phyloP scores from a whole-genome alignment of 2,888 invertebrate genomes.

The Eumerus sabulonum region DNA sequence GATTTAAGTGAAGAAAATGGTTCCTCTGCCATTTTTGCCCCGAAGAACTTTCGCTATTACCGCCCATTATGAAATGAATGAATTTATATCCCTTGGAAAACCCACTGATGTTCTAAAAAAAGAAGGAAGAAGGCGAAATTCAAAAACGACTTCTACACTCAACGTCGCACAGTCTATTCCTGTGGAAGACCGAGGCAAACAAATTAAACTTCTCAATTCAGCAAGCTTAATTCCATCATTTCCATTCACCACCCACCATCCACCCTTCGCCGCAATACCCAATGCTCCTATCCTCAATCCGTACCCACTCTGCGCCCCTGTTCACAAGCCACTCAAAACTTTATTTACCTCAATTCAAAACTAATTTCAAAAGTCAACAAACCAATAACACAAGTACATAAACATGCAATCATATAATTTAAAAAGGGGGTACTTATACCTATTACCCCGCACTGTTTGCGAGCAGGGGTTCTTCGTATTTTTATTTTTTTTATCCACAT shows the following conservation, averaged over 20 bases:
- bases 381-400: conserved; percentile 75
- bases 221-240: conserved; percentile 43
- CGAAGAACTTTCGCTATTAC: conserved; percentile 51
- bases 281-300: too few species aligned
- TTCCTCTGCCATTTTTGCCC: conserved; percentile 24
- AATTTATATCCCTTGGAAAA: conserved; percentile 19
- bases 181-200: conserved; percentile 15
- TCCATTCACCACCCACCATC: conserved; percentile 9
- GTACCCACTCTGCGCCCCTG: conserved; percentile 29
- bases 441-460: conserved; percentile 38
- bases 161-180: neutral
- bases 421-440: conserved; percentile 68
- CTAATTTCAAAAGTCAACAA: conserved; percentile 78
- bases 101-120: neutral
- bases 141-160: conserved; percentile 43
- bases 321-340: conserved; percentile 49
- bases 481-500: conserved; percentile 6
- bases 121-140: conserved; percentile 5
- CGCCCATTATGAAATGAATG: conserved; percentile 55
- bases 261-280: neutral
- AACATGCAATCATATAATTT: conserved; percentile 70
- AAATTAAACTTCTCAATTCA: conserved; percentile 46
- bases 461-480: neutral
- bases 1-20: conserved; percentile 14
- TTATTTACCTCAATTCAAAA: conserved; percentile 78